Evolutionary conservation across 2,797 vertebrate species (phyloP), one percentile per base, ranked within the genome.

Genomic region (Zenarchopterus dispar): DNA sequence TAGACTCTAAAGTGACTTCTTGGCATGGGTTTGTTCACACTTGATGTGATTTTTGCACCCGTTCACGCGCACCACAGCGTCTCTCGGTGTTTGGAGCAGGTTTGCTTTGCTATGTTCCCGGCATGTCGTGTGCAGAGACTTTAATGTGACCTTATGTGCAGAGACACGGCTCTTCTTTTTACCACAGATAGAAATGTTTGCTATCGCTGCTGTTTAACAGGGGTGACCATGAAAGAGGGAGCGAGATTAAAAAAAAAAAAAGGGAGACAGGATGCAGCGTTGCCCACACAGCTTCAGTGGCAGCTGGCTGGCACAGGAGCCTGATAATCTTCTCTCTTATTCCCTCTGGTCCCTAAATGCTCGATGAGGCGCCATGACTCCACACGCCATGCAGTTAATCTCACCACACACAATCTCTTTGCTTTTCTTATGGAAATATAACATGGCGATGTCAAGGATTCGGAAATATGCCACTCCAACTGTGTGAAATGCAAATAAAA

Each of bases 221-320:
- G 78, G 74, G 67, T 72, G 83, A 73, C 75, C 73, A 62, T 70
- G 71, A 83, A 73, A 67, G 75, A 77, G 36, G 76, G 55, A 69
- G 51, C 31, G 73, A 75, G 70, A 84, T n/a, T 77, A 70, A 70
- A 77, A 60, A 64, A 67, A 55, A 47, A 67, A 55, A 47, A 49
- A 60, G 13, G 49, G 48, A 73, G 64, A 52, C 77, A 50, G 80
- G 73, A 72, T 76, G 75, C 55, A 65, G 56, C 43, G 65, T 62
- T 79, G 82, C 78, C 69, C 77, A 76, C 78, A 77, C 65, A 67
- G 84, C 70, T 83, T 71, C 83, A 66, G 64, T 76, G 77, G 89
- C 89, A 91, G 85, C 88, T 87, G 84, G 81, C 53, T 70, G 24
- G 63, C 75, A 76, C 78, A 66, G 86, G 71, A 85, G 80, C 75